phyloP scores from a whole-genome alignment of 1,140 invertebrate species.

The Homarus americanus region DNA sequence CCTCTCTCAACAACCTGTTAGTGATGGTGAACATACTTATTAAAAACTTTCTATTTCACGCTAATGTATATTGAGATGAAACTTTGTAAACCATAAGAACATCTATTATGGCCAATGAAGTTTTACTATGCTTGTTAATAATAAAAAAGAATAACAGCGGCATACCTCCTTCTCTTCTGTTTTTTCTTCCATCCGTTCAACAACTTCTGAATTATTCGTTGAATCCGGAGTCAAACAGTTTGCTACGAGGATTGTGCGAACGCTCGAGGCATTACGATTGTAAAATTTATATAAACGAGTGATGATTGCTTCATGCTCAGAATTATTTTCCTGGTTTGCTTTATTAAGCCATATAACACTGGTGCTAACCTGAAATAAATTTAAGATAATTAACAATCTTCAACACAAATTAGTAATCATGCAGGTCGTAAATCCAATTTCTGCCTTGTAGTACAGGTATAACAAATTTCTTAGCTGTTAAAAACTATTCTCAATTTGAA shows the following conservation, averaged over 20 bases:
- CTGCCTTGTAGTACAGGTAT: too few relatives aligned
- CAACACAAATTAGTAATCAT: too few relatives aligned
- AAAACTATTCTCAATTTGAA: too few relatives aligned
- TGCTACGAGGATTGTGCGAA: conserved; percentile 87
- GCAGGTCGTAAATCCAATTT: too few relatives aligned
- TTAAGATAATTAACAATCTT: too few relatives aligned
- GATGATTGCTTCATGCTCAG: conserved; percentile 89
- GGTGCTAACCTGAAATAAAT: conserved; percentile 82
- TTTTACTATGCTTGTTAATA: too few relatives aligned
- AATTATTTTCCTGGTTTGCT: conserved; percentile 85
- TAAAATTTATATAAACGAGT: conserved; percentile 89
- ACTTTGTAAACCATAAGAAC: too few relatives aligned
- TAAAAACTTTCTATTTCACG: too few relatives aligned
- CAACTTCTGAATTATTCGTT: conserved; percentile 27
- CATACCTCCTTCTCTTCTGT: conserved; percentile 46
- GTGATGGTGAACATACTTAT: not conserved
- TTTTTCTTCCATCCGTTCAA: conserved; percentile 2
- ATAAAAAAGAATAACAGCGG: not conserved
- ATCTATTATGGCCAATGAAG: too few relatives aligned
- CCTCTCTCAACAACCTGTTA: conserved; percentile 43
- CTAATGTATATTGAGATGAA: too few relatives aligned
- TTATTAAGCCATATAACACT: conserved; percentile 92
- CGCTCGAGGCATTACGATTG: conserved; percentile 89
- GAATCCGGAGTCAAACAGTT: conserved; percentile 81
- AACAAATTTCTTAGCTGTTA: too few relatives aligned